Percentiles rank a stretch among this genome's conserved stretches.
Conservation (phyloP, 2,113 vertebrate species). For the Tor tambroides region DNA sequence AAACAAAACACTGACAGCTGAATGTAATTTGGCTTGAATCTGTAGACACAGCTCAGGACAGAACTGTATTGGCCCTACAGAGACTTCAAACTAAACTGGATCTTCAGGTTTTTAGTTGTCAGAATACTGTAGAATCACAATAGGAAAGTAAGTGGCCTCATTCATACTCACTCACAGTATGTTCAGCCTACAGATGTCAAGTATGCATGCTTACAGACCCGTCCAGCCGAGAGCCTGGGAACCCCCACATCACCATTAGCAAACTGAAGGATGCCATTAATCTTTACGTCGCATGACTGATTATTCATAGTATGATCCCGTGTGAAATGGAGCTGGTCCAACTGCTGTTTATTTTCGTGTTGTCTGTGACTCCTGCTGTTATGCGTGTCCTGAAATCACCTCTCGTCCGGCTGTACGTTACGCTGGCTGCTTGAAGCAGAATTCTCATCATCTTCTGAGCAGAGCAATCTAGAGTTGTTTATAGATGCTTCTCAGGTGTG, state of each 20-base stretch:
- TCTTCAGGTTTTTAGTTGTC: neutral
- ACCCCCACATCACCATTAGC: neutral
- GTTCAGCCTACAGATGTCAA: constrained; percentile 7
- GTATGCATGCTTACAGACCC: neutral
- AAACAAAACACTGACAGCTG: neutral
- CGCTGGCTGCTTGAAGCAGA: neutral
- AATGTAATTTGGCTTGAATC: neutral
- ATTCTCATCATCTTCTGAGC: neutral
- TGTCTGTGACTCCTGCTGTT: neutral
- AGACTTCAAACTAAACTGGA: neutral
- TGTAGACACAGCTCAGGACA: neutral
- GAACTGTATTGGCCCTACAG: neutral
- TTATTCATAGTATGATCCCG: constrained; percentile 18
- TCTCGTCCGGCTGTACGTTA: neutral
- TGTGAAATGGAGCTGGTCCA: constrained; percentile 9
- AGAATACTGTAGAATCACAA: neutral
- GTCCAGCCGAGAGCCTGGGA: constrained; percentile 32
- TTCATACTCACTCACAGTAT: neutral
- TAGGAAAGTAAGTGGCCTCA: neutral
- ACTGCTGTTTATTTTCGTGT: constrained; percentile 43
- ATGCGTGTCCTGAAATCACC: neutral
- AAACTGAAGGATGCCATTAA: constrained; percentile 32
- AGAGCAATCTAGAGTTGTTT: neutral
- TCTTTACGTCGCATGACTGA: constrained; percentile 36
- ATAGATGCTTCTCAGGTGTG: neutral